Evolutionary conservation across 2,888 invertebrate genomes (phyloP).

Genomic region (Drosophila borborema): DNA sequence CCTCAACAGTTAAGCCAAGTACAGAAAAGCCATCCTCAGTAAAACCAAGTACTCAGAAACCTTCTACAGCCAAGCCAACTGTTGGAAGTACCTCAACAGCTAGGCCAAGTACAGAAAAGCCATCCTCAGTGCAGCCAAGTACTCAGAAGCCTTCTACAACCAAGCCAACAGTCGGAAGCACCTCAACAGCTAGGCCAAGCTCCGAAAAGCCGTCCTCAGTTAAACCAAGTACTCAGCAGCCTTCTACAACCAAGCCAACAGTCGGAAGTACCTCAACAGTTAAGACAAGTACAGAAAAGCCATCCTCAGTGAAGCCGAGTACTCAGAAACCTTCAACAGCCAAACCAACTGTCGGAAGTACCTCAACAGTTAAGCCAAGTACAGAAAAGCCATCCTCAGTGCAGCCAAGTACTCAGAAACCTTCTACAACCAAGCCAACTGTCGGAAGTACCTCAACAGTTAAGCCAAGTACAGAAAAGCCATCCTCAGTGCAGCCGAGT

Average conservation of each 20-base stretch:
- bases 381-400: neutral
- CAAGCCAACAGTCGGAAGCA: neutral
- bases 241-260: neutral
- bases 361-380: slow-evolving; percentile 7
- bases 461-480: neutral
- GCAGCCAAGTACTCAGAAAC: neutral
- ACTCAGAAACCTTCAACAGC: neutral
- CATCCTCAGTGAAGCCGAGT: neutral
- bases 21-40: no score
- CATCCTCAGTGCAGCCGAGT: neutral
- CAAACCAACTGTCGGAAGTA: neutral
- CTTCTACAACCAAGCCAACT: neutral
- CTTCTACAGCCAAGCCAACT: neutral
- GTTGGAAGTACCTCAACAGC: neutral
- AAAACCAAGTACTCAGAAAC: neutral
- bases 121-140: neutral
- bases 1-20: neutral
- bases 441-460: neutral
- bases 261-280: neutral
- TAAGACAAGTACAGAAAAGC: neutral
- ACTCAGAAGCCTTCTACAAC: neutral
- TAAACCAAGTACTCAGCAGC: no score
- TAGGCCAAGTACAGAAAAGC: neutral
- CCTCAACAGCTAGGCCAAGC: neutral
- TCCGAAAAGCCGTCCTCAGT: no score